Evolutionary conservation across 2,113 vertebrate genomes (phyloP).

Genomic region (Crotalus horridus): DNA sequence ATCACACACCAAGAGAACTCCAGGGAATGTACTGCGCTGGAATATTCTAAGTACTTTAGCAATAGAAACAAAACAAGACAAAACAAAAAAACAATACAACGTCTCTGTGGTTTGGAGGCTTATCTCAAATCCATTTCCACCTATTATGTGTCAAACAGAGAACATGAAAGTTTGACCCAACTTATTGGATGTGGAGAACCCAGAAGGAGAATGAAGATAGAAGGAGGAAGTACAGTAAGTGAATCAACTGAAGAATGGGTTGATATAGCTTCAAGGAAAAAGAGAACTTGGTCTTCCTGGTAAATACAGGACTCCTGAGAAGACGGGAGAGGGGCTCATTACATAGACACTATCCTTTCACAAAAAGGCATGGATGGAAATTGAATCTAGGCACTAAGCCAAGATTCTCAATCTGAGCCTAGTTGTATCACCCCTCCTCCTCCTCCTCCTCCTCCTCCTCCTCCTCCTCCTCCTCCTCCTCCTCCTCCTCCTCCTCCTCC

Average conservation of each 20-base stretch:
- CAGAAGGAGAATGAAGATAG: not conserved
- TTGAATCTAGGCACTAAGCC: not conserved
- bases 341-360: not conserved
- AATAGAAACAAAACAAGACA: constrained; percentile 20
- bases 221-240: not conserved
- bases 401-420: not conserved
- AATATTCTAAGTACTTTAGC: constrained; percentile 31
- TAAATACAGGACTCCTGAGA: not conserved
- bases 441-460: too few species aligned
- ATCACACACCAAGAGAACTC: not conserved
- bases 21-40: constrained; percentile 30
- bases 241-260: not conserved
- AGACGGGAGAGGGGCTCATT: not conserved
- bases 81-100: constrained; percentile 36
- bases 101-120: constrained; percentile 30
- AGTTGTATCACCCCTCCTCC: not conserved
- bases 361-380: not conserved
- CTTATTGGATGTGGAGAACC: not conserved
- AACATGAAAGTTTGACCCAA: not conserved
- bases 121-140: constrained; percentile 64
- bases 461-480: too few species aligned
- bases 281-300: not conserved
- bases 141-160: constrained; percentile 55
- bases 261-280: not conserved
- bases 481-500: too few species aligned